A percentile compares a stretch with the other conserved stretches of the same genome.
phyloP scores from a whole-genome alignment of 2,797 vertebrate genomes.

The Arctocebus calabarensis region DNA sequence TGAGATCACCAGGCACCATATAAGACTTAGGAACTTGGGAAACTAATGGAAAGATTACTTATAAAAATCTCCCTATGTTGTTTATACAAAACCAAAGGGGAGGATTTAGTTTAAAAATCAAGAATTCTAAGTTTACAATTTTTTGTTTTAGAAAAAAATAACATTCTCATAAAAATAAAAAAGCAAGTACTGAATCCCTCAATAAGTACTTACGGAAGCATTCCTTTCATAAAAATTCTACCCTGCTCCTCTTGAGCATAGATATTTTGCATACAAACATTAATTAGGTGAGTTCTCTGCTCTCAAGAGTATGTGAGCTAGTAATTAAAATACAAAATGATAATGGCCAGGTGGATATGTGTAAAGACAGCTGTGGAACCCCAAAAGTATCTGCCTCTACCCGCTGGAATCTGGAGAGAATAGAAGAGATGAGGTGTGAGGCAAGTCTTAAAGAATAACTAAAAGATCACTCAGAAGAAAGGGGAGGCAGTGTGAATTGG shows the following conservation, averaged over 20 bases:
- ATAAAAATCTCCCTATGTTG: background rate
- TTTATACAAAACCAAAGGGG: background rate
- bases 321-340: background rate
- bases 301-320: background rate
- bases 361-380: background rate
- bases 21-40: background rate
- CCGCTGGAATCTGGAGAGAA: background rate
- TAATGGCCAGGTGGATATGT: fast-evolving
- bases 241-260: background rate
- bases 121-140: background rate
- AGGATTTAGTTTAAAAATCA: background rate
- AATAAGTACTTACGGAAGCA: background rate
- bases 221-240: constrained; percentile 2
- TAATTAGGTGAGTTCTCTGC: background rate
- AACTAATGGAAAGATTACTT: background rate
- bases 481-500: background rate
- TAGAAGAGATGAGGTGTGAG: background rate
- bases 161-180: constrained; percentile 27
- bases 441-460: background rate
- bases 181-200: background rate
- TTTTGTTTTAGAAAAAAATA: background rate
- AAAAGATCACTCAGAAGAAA: background rate
- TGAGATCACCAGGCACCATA: background rate
- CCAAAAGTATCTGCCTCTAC: background rate
- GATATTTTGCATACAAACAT: background rate